These are phyloP conservation scores for Neomicropteryx cornuta DNA, from an alignment of 1,140 invertebrate genomes.

Conservation along the genomic window DNA sequence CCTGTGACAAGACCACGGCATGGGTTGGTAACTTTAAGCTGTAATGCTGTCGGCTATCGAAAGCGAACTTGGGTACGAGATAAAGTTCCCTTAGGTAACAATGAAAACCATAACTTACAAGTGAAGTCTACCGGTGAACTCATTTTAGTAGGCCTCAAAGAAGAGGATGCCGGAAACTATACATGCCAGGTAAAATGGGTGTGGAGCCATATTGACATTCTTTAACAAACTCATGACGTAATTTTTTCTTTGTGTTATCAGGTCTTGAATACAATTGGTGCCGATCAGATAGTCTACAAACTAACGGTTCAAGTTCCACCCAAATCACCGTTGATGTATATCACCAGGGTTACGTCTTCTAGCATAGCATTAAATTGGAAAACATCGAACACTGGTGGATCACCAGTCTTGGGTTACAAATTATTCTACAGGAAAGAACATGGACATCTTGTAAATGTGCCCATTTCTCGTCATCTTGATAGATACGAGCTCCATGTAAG, in stretches of 20 bases:
- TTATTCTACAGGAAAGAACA: conserved; percentile 54
- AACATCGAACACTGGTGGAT: conserved; percentile 54
- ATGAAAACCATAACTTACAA: conserved; percentile 48
- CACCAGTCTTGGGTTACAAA: conserved; percentile 52
- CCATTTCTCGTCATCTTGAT: conserved; percentile 48
- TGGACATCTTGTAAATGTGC: conserved; percentile 52
- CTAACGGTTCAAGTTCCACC: conserved; percentile 57
- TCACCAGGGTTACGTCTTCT: conserved; percentile 57
- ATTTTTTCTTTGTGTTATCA: background rate
- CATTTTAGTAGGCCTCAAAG: conserved; percentile 49
- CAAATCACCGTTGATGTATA: conserved; percentile 53
- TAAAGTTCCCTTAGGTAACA: conserved; percentile 41
- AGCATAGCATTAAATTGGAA: conserved; percentile 64
- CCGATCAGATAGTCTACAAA: conserved; percentile 49
- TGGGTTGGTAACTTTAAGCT: conserved; percentile 48
- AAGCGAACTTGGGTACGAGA: conserved; percentile 54
- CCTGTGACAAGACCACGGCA: conserved; percentile 53
- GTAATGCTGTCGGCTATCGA: conserved; percentile 54
- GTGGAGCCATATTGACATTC: background rate
- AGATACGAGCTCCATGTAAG: conserved; percentile 60
- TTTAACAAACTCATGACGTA: background rate
- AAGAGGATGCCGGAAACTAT: conserved; percentile 61
- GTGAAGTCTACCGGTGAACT: conserved; percentile 56
- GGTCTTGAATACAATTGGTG: conserved; percentile 59
- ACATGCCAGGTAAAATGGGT: conserved; percentile 43